Conservation (phyloP, 2,888 invertebrate species). For the Acleris cristana region DNA sequence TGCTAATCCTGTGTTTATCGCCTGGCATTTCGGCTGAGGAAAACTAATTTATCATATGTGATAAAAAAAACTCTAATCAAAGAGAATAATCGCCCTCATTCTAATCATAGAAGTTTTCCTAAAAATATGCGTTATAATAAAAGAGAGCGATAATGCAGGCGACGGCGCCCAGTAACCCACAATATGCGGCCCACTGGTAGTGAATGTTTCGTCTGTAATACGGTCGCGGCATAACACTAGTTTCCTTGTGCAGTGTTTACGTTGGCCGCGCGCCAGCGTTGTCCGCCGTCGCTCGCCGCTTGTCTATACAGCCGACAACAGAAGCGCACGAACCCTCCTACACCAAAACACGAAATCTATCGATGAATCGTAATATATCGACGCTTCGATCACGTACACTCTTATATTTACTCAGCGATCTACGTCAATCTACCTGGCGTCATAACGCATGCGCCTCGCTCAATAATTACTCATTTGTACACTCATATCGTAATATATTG, state of each 20-base stretch:
- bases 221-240: slow-evolving; percentile 83
- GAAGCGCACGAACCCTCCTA: slow-evolving; percentile 62
- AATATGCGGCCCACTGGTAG: slow-evolving; percentile 80
- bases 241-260: slow-evolving; percentile 83
- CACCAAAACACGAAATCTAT: slow-evolving; percentile 62
- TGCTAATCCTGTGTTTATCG: not conserved
- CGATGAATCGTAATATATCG: slow-evolving; percentile 63
- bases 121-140: too few species aligned
- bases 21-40: not conserved
- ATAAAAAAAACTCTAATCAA: too few species aligned
- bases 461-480: slow-evolving; percentile 55
- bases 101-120: too few species aligned
- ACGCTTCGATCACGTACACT: slow-evolving; percentile 67
- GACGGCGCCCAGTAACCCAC: slow-evolving; percentile 79
- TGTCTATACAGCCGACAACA: slow-evolving; percentile 70
- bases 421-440: slow-evolving; percentile 69
- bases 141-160: slow-evolving; percentile 45
- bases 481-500: slow-evolving; percentile 62
- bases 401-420: slow-evolving; percentile 48
- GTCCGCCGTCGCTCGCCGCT: slow-evolving; percentile 72
- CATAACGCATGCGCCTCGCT: slow-evolving; percentile 45
- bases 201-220: slow-evolving; percentile 82
- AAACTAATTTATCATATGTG: not conserved
- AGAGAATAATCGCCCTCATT: too few species aligned
- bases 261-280: slow-evolving; percentile 77